Base-by-base conservation (phyloP, 2,113 vertebrate genomes). In the Zosterops lateralis region DNA sequence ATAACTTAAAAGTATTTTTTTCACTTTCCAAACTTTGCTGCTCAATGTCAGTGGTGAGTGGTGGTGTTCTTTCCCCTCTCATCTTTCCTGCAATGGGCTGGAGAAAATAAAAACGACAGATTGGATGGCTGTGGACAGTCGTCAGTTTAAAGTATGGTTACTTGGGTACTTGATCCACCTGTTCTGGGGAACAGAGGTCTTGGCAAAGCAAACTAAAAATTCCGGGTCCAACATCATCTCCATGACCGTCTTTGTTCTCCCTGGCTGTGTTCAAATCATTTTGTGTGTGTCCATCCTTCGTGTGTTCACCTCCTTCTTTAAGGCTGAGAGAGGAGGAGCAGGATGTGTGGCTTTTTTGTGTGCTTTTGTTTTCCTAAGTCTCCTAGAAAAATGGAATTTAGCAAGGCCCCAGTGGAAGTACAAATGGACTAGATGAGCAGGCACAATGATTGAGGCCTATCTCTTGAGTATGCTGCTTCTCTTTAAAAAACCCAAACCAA, bases 91-190 rank as follows among this genome's bases (percentile, higher is more conserved):
- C 60, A 40, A 5, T 42, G 42, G 47, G 40, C 26, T 38, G 75
- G 40, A 88, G 67, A 60, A 42, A 26, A 45, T 45, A 17, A 76
- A 22, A 18, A 4, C 4, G 34, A 10, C 3, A 20, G 32, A 20
- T 16, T 58, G 78, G 32, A 17, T 62, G 56, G 36, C 18, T 85
- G 58, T 36, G 71, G 32, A 60, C 34, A 50, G 34, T 24, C 36
- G 15, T 44, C 36, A 8, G 11, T 32, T 60, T 14, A 28, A 80
- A 58, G 17, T 36, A 7, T 6, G 5, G 20, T 61, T 31, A 26
- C 25, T 22, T 53, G 34, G 28, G 32, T 32, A 13, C 42, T 77
- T 0, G 0, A 3, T 44, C 17, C 2, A 0, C n/a, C 18, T 36
- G 19, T 4, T 3, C 32, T 74, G 19, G 17, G 54, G 11, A n/a